phyloP scores from a whole-genome alignment of 2,797 vertebrate species.

The Leuciscus waleckii region DNA sequence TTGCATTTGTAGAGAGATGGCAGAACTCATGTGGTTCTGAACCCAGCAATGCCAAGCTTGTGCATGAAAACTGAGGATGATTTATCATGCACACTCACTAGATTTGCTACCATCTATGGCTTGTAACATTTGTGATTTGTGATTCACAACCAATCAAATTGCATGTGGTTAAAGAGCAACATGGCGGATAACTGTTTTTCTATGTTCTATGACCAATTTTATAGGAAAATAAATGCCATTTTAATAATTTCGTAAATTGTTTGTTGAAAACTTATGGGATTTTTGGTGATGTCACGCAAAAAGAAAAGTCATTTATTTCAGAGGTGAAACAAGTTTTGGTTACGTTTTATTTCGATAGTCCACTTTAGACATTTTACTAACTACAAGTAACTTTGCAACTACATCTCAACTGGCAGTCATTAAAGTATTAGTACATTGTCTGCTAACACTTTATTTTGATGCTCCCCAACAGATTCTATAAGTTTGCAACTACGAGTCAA shows the following conservation, averaged over 20 bases:
- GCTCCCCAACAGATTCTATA: too few species aligned
- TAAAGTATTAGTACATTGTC: too few species aligned
- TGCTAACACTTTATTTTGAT: too few species aligned
- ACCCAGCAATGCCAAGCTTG: not conserved
- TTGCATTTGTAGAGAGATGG: slow-evolving; percentile 4
- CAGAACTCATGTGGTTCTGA: not conserved
- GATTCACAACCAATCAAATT: not conserved
- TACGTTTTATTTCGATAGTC: too few species aligned
- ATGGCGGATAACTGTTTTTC: not conserved
- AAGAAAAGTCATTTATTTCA: not conserved
- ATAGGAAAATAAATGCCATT: not conserved
- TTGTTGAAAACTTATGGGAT: not conserved
- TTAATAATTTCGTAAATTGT: not conserved
- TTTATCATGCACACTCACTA: slow-evolving; percentile 15
- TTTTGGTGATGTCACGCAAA: not conserved
- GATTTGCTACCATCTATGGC: not conserved
- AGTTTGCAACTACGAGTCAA: too few species aligned
- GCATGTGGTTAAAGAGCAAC: not conserved
- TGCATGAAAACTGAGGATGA: not conserved
- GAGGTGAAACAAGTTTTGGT: not conserved
- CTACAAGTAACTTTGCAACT: too few species aligned
- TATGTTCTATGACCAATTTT: not conserved
- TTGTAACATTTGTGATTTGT: not conserved
- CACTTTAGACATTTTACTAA: too few species aligned
- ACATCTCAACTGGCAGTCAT: too few species aligned